Evolutionary conservation across 2,888 invertebrate species (phyloP).

Genomic region (Sarcophaga carnaria): DNA sequence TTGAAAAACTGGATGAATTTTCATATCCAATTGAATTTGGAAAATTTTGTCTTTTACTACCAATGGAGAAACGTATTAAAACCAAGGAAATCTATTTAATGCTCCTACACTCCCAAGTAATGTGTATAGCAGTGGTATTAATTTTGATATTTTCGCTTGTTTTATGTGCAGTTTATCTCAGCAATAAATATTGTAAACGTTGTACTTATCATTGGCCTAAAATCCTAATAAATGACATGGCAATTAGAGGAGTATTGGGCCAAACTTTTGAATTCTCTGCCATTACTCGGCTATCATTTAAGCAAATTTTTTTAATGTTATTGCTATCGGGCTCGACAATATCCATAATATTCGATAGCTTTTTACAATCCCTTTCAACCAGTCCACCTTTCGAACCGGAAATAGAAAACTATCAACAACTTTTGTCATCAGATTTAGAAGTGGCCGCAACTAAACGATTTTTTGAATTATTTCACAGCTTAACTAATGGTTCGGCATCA

Average conservation of each 20-base stretch:
- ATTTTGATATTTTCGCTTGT: constrained; percentile 29
- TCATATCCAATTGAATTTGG: constrained; percentile 64
- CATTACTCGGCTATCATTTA: neutral
- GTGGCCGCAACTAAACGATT: constrained; percentile 18
- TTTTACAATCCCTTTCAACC: constrained; percentile 41
- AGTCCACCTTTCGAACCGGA: constrained; percentile 26
- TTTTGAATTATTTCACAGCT: constrained; percentile 1
- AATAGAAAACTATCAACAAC: constrained; percentile 46
- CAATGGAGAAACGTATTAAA: constrained; percentile 51
- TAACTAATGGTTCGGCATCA: constrained; percentile 20
- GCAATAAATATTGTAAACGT: neutral
- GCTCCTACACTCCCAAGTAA: constrained; percentile 34
- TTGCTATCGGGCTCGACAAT: constrained; percentile 43
- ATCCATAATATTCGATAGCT: constrained; percentile 22
- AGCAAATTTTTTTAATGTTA: constrained; percentile 32
- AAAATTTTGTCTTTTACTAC: constrained; percentile 64
- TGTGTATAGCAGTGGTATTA: constrained; percentile 23
- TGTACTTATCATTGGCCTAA: constrained; percentile 24
- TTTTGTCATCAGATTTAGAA: constrained; percentile 38
- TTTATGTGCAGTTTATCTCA: constrained; percentile 3
- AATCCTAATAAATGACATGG: constrained; percentile 54
- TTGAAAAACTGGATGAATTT: constrained; percentile 37
- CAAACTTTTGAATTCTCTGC: constrained; percentile 25
- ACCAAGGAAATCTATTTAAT: constrained; percentile 34
- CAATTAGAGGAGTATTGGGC: constrained; percentile 60